Conservation (phyloP, 2,888 invertebrate species). For the Fragum fragum region DNA sequence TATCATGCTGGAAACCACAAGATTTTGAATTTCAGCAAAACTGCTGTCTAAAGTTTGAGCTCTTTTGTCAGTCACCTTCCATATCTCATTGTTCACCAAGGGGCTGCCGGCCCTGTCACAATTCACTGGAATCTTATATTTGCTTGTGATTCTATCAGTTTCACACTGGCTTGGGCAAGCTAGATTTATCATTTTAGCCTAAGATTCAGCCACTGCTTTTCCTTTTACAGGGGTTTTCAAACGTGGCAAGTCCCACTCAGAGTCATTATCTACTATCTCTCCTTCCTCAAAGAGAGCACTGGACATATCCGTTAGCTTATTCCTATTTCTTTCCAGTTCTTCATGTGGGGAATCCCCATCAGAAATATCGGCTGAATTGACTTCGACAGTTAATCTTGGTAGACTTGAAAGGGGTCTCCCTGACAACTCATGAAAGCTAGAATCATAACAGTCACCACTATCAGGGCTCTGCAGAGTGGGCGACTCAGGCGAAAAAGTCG, state of each 20-base stretch:
- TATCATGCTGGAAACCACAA: conserved; percentile 10
- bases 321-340: no score
- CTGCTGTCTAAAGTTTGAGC: conserved; percentile 16
- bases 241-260: neutral
- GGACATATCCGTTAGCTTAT: no score
- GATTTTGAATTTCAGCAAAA: conserved; percentile 38
- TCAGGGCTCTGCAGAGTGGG: no score
- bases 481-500: no score
- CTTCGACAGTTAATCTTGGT: no score
- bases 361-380: no score
- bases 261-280: neutral
- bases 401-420: no score
- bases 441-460: no score
- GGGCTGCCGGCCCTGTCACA: conserved; percentile 26
- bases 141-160: conserved; percentile 16
- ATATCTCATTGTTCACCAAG: conserved; percentile 35
- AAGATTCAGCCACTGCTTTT: conserved; percentile 16
- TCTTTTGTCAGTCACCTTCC: conserved; percentile 37
- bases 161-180: conserved; percentile 36
- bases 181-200: conserved; percentile 31
- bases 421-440: no score
- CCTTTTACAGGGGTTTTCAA: conserved; percentile 24
- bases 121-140: conserved; percentile 37
- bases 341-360: no score
- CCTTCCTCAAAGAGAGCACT: neutral